Base-by-base conservation (phyloP, 2,888 invertebrate species). In the Sycophila texana region DNA sequence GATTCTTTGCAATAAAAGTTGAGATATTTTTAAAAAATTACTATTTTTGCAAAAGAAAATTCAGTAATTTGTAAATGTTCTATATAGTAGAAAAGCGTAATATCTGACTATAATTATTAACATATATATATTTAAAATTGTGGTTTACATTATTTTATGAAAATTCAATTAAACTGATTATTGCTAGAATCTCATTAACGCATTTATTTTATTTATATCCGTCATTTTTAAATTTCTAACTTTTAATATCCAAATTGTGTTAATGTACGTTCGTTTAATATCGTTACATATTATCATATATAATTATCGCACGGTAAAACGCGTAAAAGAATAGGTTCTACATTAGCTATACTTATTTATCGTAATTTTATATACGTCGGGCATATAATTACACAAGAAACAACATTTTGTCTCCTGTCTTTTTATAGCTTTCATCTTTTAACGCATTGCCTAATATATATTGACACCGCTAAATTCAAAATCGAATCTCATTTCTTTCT, bases 281-380 rank as follows among this genome's bases (percentile, higher is more conserved):
- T 67, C 53, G 10, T 67, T 66, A 14, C 22, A n/a, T 53, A 66
- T 51, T 51, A 20, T 72, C 26, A 53, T 63, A 18, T 20, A 60
- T 72, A 49, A 4, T 61, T 60, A 39, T 5, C 26, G 12, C 39
- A 51, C 51, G 55, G 57, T 74, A 74, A 74, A 67, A 66, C 74
- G 74, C 67, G 66, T 74, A 74, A 76, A 76, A 76, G 76, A 76
- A 76, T 76, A 76, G 70, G 61, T 61, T 76, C 76, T 76, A 76
- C 70, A 55, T 70, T 55, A 76, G 63, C 70, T 76, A 76, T 70
- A 53, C 68, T 68, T 74, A 73, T 61, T 16, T 57, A 71, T 18
- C 5, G 58, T 49, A 60, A 58, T 26, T 70, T 58, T 70, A 70
- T 18, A 63, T 60, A 26, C 22, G 61, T n/a, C 30, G n/a, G 26